A percentile compares a stretch with the other conserved stretches of the same genome.
These are phyloP conservation scores for Patella caerulea DNA, from an alignment of 2,888 invertebrate genomes.

Conservation along the genomic window DNA sequence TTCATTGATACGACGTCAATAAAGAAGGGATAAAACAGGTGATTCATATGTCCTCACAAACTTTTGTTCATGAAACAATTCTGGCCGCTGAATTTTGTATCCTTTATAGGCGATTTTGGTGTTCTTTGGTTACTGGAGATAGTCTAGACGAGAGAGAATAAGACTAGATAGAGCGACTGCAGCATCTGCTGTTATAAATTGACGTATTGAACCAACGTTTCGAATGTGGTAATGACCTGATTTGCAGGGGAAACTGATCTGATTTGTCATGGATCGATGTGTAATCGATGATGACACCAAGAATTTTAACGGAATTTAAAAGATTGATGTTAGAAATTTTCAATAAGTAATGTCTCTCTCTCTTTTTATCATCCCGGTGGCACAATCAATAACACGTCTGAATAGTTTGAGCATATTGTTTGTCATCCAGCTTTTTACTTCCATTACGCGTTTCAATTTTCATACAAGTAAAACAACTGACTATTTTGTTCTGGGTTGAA, in stretches of 20 bases:
- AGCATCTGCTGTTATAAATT: background rate
- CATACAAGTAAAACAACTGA: background rate
- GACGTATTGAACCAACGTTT: background rate
- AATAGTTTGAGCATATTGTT: background rate
- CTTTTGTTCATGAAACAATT: no score
- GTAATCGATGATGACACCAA: background rate
- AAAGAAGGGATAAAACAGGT: no score
- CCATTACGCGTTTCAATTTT: background rate
- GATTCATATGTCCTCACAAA: no score
- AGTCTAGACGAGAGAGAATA: background rate
- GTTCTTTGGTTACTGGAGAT: background rate
- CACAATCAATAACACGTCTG: background rate
- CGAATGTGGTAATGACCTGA: background rate
- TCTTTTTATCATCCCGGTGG: background rate
- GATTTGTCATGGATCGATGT: background rate
- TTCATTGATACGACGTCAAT: no score
- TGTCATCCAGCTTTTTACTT: background rate
- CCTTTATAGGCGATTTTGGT: no score
- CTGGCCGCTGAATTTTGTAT: no score
- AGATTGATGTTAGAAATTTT: background rate
- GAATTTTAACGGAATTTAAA: background rate
- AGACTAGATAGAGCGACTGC: background rate
- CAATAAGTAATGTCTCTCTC: background rate
- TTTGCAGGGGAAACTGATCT: background rate
- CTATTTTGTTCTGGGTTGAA: background rate